These are phyloP conservation scores for Noctilio leporinus DNA, from an alignment of 2,113 vertebrate species.

Conservation along the genomic window DNA sequence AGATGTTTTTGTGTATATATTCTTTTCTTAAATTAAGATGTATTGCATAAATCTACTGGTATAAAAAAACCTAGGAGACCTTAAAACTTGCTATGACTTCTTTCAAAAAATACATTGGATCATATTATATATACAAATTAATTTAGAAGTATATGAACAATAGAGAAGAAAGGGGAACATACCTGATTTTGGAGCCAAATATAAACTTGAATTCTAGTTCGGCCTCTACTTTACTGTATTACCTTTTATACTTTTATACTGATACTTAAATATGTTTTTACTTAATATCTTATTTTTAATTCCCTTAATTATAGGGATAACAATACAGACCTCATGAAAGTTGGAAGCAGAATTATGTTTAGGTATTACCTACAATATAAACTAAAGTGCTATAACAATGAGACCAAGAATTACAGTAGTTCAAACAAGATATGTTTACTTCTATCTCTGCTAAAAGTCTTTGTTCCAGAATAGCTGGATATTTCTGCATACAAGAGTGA, in stretches of 20 bases:
- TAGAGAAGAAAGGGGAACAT: neutral
- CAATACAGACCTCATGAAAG: neutral
- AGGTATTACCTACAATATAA: neutral
- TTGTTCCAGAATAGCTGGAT: neutral
- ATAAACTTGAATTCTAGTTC: neutral
- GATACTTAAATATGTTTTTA: neutral
- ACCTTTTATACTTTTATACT: neutral
- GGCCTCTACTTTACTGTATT: neutral
- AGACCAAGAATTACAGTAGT: neutral
- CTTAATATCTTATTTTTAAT: conserved; percentile 12
- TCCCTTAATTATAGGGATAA: neutral
- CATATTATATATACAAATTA: neutral
- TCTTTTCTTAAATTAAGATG: neutral
- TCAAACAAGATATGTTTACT: neutral
- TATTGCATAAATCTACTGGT: neutral
- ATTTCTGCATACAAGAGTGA: neutral
- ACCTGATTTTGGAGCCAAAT: neutral
- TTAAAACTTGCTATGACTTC: neutral
- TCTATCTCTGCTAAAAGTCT: neutral
- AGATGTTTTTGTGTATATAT: neutral
- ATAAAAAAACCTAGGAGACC: neutral
- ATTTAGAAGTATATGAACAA: neutral
- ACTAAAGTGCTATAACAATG: neutral
- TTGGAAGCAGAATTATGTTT: neutral
- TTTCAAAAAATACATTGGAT: neutral